Evolutionary conservation across 2,888 invertebrate genomes (phyloP).

Genomic region (Agrochola macilenta): DNA sequence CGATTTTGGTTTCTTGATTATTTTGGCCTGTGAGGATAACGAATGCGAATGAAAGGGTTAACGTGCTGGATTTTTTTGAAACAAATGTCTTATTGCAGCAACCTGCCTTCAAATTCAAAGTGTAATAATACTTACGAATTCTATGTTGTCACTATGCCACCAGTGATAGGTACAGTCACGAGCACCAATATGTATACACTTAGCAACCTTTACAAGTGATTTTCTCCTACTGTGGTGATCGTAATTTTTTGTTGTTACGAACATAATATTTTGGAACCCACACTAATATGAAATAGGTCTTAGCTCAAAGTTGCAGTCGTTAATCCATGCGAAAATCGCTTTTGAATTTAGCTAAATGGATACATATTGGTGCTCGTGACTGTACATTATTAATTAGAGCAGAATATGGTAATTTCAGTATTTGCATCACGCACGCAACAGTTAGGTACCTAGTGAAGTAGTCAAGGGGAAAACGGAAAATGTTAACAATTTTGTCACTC

Average conservation of each 20-base stretch:
- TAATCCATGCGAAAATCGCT: no score
- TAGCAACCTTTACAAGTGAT: no score
- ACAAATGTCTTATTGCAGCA: no score
- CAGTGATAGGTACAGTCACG: neutral
- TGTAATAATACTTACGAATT: neutral
- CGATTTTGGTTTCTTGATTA: neutral
- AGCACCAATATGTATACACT: no score
- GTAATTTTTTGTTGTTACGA: no score
- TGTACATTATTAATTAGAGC: neutral
- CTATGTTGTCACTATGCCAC: neutral
- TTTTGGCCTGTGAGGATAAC: neutral
- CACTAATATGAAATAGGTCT: no score
- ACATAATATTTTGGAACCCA: no score
- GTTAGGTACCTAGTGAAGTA: neutral
- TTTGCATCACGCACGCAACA: neutral
- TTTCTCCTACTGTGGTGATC: no score
- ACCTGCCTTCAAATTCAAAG: neutral
- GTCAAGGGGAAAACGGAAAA: constrained; percentile 8
- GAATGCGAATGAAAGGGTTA: neutral
- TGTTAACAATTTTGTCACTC: neutral
- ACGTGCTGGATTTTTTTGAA: neutral
- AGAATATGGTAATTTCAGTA: neutral
- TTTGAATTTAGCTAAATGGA: no score
- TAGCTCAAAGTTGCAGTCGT: no score
- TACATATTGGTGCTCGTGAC: no score